These are phyloP conservation scores for Taxidea taxus DNA, from an alignment of 2,113 vertebrate species.

Conservation along the genomic window DNA sequence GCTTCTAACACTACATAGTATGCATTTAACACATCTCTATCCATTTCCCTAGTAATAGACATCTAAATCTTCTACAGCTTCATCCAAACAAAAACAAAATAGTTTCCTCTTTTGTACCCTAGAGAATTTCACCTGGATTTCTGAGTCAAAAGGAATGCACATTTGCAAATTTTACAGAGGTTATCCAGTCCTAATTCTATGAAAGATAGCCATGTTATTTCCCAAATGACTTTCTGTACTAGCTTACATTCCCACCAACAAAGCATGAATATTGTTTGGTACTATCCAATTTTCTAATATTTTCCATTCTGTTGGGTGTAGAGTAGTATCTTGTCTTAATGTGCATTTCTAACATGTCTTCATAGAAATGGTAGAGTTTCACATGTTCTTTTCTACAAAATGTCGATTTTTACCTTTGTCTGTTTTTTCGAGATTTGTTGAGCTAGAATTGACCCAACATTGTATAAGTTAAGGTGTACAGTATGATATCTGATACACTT, in stretches of 20 bases:
- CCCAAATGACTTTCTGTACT: not conserved
- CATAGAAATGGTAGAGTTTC: not conserved
- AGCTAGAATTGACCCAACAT: not conserved
- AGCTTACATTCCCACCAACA: not conserved
- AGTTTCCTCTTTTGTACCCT: not conserved
- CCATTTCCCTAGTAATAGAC: not conserved
- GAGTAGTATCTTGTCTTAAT: not conserved
- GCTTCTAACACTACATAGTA: not conserved
- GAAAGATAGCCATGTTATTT: not conserved
- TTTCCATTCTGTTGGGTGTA: not conserved
- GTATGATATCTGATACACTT: not conserved
- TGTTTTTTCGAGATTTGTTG: not conserved
- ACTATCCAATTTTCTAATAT: not conserved
- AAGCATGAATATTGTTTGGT: not conserved
- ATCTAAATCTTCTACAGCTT: not conserved
- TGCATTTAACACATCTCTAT: not conserved
- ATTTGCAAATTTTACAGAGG: not conserved
- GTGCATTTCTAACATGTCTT: not conserved
- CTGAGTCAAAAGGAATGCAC: not conserved
- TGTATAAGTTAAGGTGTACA: not conserved
- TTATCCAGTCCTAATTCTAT: not conserved
- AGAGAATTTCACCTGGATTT: not conserved
- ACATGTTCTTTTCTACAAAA: not conserved
- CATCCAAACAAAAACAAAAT: not conserved
- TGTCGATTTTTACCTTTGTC: not conserved